Evolutionary conservation across 2,888 invertebrate genomes (phyloP), one percentile per base, ranked within the genome.

Genomic region (Nomada hirtipes): DNA sequence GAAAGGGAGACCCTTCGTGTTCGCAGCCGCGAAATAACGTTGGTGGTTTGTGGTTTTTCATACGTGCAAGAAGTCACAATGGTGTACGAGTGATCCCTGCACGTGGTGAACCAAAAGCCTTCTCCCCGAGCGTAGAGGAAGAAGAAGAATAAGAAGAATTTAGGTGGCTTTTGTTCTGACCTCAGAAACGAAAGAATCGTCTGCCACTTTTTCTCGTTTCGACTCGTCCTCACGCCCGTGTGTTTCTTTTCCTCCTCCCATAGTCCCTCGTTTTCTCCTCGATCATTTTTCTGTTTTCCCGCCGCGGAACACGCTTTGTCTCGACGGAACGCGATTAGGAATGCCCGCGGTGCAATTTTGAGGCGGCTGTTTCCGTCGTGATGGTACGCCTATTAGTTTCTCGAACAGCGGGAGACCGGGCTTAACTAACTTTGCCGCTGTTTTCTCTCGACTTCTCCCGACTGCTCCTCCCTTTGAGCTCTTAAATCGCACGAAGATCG

Each of bases 21-120:
- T 88, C 87, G 83, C 88, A 87, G 89, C 89, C 88, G 88, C 89
- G 88, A 89, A 89, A 90, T 90, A 84, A 89, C 87, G 85, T 83
- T 76, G 83, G 89, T 76, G 91, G 89, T 90, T 90, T 89, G 90
- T 86, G 90, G 90, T 91, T 90, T 91, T 90, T 89, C 89, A 89
- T 91, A 90, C 87, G 87, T 84, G 90, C 89, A 86, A 89, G 84
- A 91, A 90, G 86, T 88, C 89, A 90, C 88, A 89, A 87, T 85
- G 84, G 86, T 79, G 85, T 76, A 84, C 76, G 79, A 89, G 80
- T 77, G 89, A 88, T 84, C 75, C 84, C 65, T 84, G 75, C 80
- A 79, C 79, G 78, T 77, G 77, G 76, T 73, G 57, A 75, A 79
- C 80, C 78, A 47, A 74, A 68, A 67, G 78, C 67, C 75, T 69